Evolutionary conservation across 1,140 invertebrate species (phyloP).

Genomic region (Drosophila subpulchrella): DNA sequence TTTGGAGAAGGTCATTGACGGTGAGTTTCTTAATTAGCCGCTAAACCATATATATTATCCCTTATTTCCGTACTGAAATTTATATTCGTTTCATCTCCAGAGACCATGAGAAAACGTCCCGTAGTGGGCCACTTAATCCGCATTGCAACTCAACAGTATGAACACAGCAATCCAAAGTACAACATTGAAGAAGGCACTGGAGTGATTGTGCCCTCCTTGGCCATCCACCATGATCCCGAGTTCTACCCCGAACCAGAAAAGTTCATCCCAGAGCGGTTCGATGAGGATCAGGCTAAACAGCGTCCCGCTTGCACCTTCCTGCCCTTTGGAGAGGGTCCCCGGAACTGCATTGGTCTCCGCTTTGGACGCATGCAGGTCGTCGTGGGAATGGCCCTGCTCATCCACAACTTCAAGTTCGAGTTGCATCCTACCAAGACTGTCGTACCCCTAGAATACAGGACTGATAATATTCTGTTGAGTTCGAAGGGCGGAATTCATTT

Average conservation of each 20-base stretch:
- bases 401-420: conserved; percentile 73
- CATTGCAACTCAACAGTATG: conserved; percentile 84
- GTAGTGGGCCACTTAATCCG: conserved; percentile 87
- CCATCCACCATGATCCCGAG: conserved; percentile 87
- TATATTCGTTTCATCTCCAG: conserved; percentile 49
- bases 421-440: conserved; percentile 41
- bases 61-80: not conserved
- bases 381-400: conserved; percentile 85
- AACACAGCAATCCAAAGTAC: conserved; percentile 86
- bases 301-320: conserved; percentile 63
- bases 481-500: conserved; percentile 53
- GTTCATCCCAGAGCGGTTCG: conserved; percentile 87
- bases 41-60: no score
- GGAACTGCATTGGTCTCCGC: conserved; percentile 85
- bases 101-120: conserved; percentile 88
- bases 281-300: conserved; percentile 73
- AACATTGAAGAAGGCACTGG: conserved; percentile 87
- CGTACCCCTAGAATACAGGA: conserved; percentile 42
- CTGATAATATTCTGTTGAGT: conserved; percentile 36
- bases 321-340: conserved; percentile 66
- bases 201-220: conserved; percentile 87
- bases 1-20: conserved; percentile 69
- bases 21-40: conserved; percentile 11
- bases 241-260: conserved; percentile 79
- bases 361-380: conserved; percentile 88